Percentiles rank a stretch among this genome's conserved stretches.
Conservation (phyloP, 1,140 invertebrate species). For the Drosophila sturtevanti region DNA sequence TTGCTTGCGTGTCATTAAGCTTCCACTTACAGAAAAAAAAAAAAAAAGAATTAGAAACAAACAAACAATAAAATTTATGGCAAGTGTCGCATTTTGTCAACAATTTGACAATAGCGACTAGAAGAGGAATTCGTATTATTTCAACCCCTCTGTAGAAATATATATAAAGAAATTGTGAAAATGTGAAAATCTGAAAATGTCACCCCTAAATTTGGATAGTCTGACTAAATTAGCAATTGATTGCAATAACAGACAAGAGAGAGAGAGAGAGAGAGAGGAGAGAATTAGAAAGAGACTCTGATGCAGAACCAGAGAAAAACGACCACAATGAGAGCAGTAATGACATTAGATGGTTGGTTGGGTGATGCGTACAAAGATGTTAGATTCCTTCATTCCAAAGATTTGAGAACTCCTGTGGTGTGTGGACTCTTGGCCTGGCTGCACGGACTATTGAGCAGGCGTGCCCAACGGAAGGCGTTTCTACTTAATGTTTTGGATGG, state of each 20-base stretch:
- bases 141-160: conserved; percentile 52
- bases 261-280: not conserved
- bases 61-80: conserved; percentile 82
- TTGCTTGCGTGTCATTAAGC: conserved; percentile 81
- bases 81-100: conserved; percentile 81
- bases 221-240: conserved; percentile 73
- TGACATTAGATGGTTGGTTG: conserved; percentile 56
- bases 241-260: conserved; percentile 29
- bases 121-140: conserved; percentile 30
- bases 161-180: conserved; percentile 64
- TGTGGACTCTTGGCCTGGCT: not conserved
- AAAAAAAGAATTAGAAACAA: conserved; percentile 67
- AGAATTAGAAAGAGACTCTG: too few relatives aligned
- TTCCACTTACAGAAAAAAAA: conserved; percentile 76
- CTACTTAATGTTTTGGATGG: conserved; percentile 78
- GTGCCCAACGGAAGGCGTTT: conserved; percentile 74
- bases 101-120: conserved; percentile 74
- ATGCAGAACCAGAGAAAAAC: conserved; percentile 16
- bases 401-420: conserved; percentile 30
- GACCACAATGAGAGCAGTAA: conserved; percentile 77
- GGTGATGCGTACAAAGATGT: conserved; percentile 12
- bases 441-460: conserved; percentile 73
- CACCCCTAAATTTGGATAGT: conserved; percentile 52
- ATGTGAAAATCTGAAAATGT: conserved; percentile 63
- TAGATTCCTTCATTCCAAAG: conserved; percentile 45